Conservation (phyloP, 2,797 vertebrate genomes). For the Hyperoplus immaculatus region DNA sequence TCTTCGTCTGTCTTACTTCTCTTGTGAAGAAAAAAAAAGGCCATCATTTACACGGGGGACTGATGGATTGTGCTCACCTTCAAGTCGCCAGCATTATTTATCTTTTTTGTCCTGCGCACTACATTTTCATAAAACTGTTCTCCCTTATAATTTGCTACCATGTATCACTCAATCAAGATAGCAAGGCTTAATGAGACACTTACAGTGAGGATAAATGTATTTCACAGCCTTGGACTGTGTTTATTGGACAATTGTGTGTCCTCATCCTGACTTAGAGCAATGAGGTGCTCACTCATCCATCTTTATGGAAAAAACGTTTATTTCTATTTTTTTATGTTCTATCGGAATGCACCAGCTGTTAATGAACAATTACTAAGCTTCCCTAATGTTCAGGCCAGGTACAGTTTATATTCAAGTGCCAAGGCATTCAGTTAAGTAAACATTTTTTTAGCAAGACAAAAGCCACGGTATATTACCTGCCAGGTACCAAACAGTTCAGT, state of each 20-base stretch:
- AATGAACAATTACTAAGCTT: conserved; percentile 34
- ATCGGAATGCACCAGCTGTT: conserved; percentile 46
- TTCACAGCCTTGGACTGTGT: conserved; percentile 69
- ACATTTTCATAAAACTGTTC: conserved; percentile 73
- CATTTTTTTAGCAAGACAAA: background rate
- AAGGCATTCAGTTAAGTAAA: background rate
- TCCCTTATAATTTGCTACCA: conserved; percentile 64
- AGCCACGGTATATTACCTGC: too few species aligned
- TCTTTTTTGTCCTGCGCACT: conserved; percentile 70
- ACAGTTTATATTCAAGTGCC: conserved; percentile 14
- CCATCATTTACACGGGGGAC: conserved; percentile 63
- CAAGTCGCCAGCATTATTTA: conserved; percentile 74
- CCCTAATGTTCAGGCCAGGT: conserved; percentile 6
- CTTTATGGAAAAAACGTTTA: conserved; percentile 50
- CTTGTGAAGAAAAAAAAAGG: conserved; percentile 24
- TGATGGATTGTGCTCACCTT: conserved; percentile 81
- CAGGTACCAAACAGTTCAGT: background rate
- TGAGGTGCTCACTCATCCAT: conserved; percentile 66
- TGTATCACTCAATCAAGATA: conserved; percentile 71
- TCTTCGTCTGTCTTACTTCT: conserved; percentile 52
- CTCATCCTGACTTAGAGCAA: conserved; percentile 61
- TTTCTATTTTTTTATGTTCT: conserved; percentile 42
- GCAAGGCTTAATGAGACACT: conserved; percentile 76
- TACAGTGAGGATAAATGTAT: conserved; percentile 78
- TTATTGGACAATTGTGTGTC: conserved; percentile 68